phyloP scores from a whole-genome alignment of 2,797 vertebrate genomes.

The Saxicola maurus region DNA sequence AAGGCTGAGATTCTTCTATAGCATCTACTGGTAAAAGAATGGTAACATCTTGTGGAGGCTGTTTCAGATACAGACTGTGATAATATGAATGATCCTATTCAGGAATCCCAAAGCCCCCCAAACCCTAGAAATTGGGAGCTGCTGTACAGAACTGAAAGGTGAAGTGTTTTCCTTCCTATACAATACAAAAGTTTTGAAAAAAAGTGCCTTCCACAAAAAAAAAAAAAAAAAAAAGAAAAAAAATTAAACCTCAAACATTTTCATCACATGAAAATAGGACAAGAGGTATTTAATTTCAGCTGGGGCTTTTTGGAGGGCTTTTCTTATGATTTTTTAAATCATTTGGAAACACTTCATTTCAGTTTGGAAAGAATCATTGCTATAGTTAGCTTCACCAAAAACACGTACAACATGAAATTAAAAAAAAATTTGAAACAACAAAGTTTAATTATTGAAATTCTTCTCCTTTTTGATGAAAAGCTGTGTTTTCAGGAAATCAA shows the following conservation, averaged over 20 bases:
- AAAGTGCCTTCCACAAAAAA: not conserved
- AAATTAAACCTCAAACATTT: not conserved
- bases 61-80: not conserved
- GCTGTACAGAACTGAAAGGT: not conserved
- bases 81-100: not conserved
- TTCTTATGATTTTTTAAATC: not conserved
- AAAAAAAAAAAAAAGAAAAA: not conserved
- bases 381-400: not conserved
- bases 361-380: not conserved
- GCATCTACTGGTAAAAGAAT: not conserved
- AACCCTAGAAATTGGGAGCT: not conserved
- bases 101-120: not conserved
- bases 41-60: not conserved
- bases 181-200: not conserved
- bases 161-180: not conserved
- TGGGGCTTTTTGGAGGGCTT: accelerated
- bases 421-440: not conserved
- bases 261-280: not conserved
- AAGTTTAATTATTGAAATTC: not conserved
- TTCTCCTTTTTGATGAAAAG: not conserved
- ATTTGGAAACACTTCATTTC: not conserved
- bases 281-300: not conserved
- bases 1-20: not conserved
- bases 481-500: not conserved
- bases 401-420: not conserved